Evolutionary conservation across 2,888 invertebrate species (phyloP).

Genomic region (Schrankia costaestrigalis): DNA sequence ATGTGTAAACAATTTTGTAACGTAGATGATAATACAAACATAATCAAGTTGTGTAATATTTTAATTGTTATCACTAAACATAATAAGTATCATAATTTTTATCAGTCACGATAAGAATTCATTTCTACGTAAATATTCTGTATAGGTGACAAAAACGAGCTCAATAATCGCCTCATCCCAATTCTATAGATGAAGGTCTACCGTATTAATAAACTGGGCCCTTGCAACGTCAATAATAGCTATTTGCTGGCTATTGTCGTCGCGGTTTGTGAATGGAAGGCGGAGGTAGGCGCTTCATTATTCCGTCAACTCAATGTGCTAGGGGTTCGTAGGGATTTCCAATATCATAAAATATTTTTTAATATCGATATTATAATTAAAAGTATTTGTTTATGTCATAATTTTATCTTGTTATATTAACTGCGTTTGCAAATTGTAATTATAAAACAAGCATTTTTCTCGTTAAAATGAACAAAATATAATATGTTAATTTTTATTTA

Average conservation of each 20-base stretch:
- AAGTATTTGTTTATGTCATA: not conserved
- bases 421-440: too few species aligned
- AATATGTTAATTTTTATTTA: too few species aligned
- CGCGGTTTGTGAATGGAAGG: conserved; percentile 63
- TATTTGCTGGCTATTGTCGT: conserved; percentile 76
- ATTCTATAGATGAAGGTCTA: conserved; percentile 32
- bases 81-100: too few species aligned
- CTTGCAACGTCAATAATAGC: conserved; percentile 63
- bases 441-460: too few species aligned
- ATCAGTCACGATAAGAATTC: too few species aligned
- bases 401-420: not conserved
- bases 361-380: conserved; percentile 24
- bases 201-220: conserved; percentile 60
- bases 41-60: too few species aligned
- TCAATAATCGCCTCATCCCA: conserved; percentile 41
- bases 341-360: not conserved
- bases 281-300: conserved; percentile 72
- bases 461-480: too few species aligned
- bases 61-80: too few species aligned
- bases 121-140: too few species aligned
- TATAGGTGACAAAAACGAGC: conserved; percentile 16
- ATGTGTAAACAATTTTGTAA: too few species aligned
- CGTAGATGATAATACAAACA: too few species aligned
- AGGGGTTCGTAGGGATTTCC: conserved; percentile 42
- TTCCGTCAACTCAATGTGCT: conserved; percentile 53